These are phyloP conservation scores for Musca domestica DNA, from an alignment of 1,140 invertebrate genomes.

Conservation along the genomic window DNA sequence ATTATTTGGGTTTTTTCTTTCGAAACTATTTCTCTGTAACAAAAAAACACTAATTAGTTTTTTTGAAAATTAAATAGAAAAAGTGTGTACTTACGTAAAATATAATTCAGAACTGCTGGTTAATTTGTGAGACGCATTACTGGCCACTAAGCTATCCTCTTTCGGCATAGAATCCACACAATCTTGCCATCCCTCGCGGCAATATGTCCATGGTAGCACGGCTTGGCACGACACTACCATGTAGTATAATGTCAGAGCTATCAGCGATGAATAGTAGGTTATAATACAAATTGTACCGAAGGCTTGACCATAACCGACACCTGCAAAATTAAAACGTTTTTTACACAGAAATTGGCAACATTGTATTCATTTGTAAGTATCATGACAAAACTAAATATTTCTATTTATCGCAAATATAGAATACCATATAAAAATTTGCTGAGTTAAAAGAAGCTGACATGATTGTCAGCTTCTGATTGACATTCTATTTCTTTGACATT, in stretches of 20 bases:
- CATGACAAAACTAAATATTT: too few species aligned
- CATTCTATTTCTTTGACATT: too few species aligned
- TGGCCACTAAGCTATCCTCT: conserved; percentile 42
- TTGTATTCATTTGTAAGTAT: too few species aligned
- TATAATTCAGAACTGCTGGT: conserved; percentile 58
- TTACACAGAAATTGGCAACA: too few species aligned
- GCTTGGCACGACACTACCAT: conserved; percentile 63
- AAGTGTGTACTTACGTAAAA: conserved; percentile 58
- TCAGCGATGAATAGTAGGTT: conserved; percentile 70
- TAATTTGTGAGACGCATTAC: conserved; percentile 13
- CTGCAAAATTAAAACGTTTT: conserved; percentile 57
- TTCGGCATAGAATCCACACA: conserved; percentile 50
- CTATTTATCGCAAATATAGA: too few species aligned
- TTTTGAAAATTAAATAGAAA: too few species aligned
- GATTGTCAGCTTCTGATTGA: too few species aligned
- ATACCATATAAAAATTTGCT: too few species aligned
- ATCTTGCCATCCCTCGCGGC: conserved; percentile 60
- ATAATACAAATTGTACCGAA: conserved; percentile 68
- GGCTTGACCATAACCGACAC: conserved; percentile 73
- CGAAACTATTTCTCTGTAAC: conserved; percentile 59
- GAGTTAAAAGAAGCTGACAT: too few species aligned
- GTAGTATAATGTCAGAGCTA: conserved; percentile 69
- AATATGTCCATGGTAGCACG: conserved; percentile 66
- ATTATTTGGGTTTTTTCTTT: conserved; percentile 62
- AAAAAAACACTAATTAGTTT: background rate